Conservation (phyloP, 2,797 vertebrate genomes). For the Fringilla coelebs region DNA sequence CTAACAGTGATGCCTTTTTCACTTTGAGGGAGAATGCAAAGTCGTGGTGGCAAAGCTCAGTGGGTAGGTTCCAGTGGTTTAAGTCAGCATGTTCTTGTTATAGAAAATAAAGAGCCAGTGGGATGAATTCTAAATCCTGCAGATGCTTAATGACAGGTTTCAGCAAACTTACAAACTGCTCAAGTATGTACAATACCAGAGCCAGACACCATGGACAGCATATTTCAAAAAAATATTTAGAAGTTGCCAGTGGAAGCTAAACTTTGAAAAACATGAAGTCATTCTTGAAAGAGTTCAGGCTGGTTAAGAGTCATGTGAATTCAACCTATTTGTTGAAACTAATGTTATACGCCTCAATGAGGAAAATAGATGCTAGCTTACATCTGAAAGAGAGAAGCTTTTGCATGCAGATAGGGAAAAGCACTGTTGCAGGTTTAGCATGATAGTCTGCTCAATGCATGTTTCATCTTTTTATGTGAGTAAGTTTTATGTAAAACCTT, state of each 20-base stretch:
- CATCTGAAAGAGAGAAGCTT: not conserved
- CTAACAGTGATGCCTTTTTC: not conserved
- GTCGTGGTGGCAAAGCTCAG: not conserved
- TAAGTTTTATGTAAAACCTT: not conserved
- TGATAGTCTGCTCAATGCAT: not conserved
- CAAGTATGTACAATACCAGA: not conserved
- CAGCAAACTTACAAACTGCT: not conserved
- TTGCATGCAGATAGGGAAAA: not conserved
- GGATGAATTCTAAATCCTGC: conserved; percentile 26
- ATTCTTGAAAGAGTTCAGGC: not conserved
- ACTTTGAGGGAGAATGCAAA: not conserved
- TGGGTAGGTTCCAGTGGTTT: conserved; percentile 35
- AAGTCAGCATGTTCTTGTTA: conserved; percentile 56
- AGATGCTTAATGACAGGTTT: conserved; percentile 64
- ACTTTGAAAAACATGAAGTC: not conserved
- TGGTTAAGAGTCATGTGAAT: not conserved
- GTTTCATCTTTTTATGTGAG: not conserved
- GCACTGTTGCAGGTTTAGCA: not conserved
- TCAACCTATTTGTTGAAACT: not conserved
- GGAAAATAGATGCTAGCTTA: not conserved
- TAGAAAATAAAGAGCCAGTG: conserved; percentile 22
- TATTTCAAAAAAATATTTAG: not conserved
- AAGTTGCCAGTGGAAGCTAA: conserved; percentile 7
- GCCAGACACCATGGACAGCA: not conserved
- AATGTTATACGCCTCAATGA: not conserved